These are phyloP conservation scores for Acanthosepion pharaonis DNA, from an alignment of 2,888 invertebrate species.

Conservation along the genomic window DNA sequence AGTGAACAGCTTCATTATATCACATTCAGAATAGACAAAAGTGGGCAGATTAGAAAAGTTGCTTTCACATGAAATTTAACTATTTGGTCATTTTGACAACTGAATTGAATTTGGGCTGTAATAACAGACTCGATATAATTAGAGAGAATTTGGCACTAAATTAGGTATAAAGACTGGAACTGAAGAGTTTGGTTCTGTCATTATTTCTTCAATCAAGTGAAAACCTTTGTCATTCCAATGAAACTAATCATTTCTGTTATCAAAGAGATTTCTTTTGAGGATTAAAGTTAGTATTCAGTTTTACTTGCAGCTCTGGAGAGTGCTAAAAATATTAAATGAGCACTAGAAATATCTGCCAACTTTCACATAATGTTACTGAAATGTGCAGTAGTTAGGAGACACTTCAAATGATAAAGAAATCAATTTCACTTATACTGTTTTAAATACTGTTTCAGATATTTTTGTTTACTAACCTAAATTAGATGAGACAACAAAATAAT, in stretches of 20 bases:
- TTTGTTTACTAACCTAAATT: neutral
- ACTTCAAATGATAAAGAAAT: neutral
- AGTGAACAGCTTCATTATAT: neutral
- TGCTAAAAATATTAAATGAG: neutral
- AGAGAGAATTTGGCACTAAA: neutral
- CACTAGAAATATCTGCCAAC: neutral
- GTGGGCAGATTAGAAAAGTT: neutral
- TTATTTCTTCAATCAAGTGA: neutral
- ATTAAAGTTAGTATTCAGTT: neutral
- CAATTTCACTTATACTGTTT: neutral
- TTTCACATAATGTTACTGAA: neutral
- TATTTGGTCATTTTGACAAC: conserved; percentile 6
- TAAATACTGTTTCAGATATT: neutral
- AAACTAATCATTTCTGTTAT: neutral
- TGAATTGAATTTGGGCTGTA: neutral
- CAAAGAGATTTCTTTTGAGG: conserved; percentile 22
- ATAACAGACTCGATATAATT: conserved; percentile 22
- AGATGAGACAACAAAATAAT: too few species aligned
- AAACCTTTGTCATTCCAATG: neutral
- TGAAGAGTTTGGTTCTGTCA: conserved; percentile 22
- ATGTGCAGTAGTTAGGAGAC: neutral
- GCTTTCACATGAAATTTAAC: neutral
- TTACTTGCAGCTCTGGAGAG: neutral
- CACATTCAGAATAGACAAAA: neutral
- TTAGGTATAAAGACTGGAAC: neutral